Conservation (phyloP, 2,797 vertebrate genomes). For the Lepidocolaptes lacrymiger region DNA sequence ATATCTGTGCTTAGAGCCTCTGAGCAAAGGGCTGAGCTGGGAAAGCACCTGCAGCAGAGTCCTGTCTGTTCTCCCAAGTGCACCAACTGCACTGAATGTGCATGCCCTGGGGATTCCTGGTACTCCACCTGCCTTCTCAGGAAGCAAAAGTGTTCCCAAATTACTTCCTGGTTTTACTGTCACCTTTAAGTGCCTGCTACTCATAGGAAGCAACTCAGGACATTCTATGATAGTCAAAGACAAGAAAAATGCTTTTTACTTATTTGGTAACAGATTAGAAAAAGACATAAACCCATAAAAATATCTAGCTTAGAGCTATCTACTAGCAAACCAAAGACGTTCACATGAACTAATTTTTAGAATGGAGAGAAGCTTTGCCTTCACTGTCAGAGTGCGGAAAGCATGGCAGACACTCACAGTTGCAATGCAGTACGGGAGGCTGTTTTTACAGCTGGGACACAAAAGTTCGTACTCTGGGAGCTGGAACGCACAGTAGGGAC, state of each 20-base stretch:
- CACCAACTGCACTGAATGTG: rapidly evolving
- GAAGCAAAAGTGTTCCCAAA: neutral
- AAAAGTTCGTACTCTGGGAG: constrained; percentile 91
- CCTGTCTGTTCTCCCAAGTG: neutral
- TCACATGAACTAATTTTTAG: neutral
- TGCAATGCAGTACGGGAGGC: constrained; percentile 92
- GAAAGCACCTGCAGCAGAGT: neutral
- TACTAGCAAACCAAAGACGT: neutral
- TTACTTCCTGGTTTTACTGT: neutral
- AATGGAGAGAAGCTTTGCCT: neutral
- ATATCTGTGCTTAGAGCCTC: neutral
- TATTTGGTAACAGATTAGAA: neutral
- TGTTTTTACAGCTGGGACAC: constrained; percentile 95
- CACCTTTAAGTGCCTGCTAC: neutral
- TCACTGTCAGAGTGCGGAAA: neutral
- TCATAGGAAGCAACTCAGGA: neutral
- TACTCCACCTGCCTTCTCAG: neutral
- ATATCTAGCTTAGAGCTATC: neutral
- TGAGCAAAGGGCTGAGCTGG: neutral
- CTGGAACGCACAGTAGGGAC: constrained; percentile 90
- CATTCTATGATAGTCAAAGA: neutral
- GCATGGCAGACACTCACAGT: constrained; percentile 78
- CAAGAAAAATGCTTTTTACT: neutral
- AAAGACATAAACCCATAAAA: neutral
- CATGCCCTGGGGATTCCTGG: too few species aligned